phyloP scores from a whole-genome alignment of 2,797 vertebrate genomes.

The Kryptopterus vitreolus region DNA sequence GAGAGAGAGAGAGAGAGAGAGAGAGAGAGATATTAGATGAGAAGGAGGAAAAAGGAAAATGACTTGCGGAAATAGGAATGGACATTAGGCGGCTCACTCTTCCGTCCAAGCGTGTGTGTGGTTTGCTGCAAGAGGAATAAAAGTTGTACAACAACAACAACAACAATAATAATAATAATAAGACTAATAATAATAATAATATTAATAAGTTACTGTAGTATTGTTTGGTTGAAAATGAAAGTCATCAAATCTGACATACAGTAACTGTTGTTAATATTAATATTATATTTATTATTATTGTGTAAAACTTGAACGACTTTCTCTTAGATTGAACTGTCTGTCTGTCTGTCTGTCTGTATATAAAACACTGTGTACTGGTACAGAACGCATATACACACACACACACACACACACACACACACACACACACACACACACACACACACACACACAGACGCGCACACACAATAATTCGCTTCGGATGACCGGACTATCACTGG shows the following conservation, averaged over 20 bases:
- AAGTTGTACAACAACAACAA: too few relatives aligned
- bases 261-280: neutral
- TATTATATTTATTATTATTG: neutral
- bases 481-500: neutral
- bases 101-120: neutral
- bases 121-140: neutral
- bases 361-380: too few relatives aligned
- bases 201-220: neutral
- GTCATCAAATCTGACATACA: too few relatives aligned
- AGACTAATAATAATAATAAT: neutral
- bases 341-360: constrained; percentile 63
- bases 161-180: neutral
- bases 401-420: neutral
- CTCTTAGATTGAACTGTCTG: too few relatives aligned
- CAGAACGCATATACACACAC: too few relatives aligned
- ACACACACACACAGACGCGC: too few relatives aligned
- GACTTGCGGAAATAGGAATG: neutral
- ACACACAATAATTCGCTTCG: too few relatives aligned
- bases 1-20: neutral
- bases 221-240: neutral
- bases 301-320: too few relatives aligned
- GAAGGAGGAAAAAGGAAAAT: neutral
- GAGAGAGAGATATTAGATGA: too few relatives aligned
- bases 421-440: neutral
- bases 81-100: neutral